Conservation (phyloP, 2,888 invertebrate genomes). For the Mesoligia furuncula region DNA sequence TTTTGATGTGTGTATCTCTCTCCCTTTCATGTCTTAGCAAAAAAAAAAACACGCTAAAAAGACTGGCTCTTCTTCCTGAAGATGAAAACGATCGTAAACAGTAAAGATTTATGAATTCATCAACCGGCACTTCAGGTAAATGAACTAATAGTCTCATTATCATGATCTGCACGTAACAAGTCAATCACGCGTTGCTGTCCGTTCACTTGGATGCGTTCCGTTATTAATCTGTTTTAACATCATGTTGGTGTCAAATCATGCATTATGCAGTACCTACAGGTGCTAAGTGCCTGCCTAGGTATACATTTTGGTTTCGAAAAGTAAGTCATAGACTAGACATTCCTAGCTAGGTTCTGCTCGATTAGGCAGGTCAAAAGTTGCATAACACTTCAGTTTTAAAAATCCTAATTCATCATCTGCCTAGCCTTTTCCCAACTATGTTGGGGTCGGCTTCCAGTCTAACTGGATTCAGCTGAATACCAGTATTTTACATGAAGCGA, state of each 20-base stretch:
- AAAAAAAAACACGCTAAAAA: neutral
- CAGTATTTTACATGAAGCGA: no score
- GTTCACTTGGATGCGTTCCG: neutral
- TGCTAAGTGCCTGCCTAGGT: no score
- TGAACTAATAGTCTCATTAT: conserved; percentile 14
- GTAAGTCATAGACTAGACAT: neutral
- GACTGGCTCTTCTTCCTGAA: neutral
- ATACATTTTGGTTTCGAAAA: neutral
- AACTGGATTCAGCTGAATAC: no score
- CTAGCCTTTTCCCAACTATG: no score
- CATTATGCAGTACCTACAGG: neutral
- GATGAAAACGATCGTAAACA: neutral
- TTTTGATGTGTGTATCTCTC: no score
- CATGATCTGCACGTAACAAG: neutral
- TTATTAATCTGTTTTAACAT: neutral
- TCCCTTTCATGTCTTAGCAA: neutral
- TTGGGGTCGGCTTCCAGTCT: no score
- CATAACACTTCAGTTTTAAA: neutral
- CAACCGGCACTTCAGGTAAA: conserved; percentile 10
- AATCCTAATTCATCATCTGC: no score
- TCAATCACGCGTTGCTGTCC: neutral
- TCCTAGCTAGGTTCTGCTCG: neutral
- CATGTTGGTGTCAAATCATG: conserved; percentile 10
- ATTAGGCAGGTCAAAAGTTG: neutral
- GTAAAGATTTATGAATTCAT: conserved; percentile 20